A percentile compares a stretch with the other conserved stretches of the same genome.
Evolutionary conservation across 2,888 invertebrate species (phyloP).

Genomic region (Copidosoma aretas): DNA sequence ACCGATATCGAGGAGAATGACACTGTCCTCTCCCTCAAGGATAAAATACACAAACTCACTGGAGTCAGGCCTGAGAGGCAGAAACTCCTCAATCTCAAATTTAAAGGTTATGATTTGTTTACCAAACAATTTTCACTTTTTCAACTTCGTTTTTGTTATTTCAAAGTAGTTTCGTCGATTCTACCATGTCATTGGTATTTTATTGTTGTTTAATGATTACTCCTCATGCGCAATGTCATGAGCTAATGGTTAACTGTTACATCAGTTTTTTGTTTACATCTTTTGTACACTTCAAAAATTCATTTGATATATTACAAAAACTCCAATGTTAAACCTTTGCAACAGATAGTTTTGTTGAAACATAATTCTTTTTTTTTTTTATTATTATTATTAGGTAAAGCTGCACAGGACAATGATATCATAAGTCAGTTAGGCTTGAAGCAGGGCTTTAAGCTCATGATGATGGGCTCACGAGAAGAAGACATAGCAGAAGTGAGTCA

Average conservation of each 20-base stretch:
- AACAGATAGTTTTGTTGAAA: no score
- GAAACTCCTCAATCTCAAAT: constrained; percentile 90
- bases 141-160: neutral
- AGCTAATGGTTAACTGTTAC: neutral
- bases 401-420: constrained; percentile 79
- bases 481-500: constrained; percentile 85
- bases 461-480: constrained; percentile 95
- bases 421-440: constrained; percentile 82
- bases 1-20: constrained; percentile 77
- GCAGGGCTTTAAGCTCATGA: constrained; percentile 90
- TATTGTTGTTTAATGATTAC: neutral
- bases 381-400: constrained; percentile 71
- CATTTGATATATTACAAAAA: neutral
- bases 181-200: neutral
- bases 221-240: neutral
- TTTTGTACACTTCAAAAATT: neutral
- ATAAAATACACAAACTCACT: constrained; percentile 84
- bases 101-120: constrained; percentile 74
- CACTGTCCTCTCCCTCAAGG: constrained; percentile 83
- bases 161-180: neutral
- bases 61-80: constrained; percentile 92
- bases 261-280: neutral
- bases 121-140: constrained; percentile 9
- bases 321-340: neutral
- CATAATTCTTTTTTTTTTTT: constrained; percentile 1